Evolutionary conservation across 2,113 vertebrate species (phyloP).

Genomic region (Calcarius ornatus): DNA sequence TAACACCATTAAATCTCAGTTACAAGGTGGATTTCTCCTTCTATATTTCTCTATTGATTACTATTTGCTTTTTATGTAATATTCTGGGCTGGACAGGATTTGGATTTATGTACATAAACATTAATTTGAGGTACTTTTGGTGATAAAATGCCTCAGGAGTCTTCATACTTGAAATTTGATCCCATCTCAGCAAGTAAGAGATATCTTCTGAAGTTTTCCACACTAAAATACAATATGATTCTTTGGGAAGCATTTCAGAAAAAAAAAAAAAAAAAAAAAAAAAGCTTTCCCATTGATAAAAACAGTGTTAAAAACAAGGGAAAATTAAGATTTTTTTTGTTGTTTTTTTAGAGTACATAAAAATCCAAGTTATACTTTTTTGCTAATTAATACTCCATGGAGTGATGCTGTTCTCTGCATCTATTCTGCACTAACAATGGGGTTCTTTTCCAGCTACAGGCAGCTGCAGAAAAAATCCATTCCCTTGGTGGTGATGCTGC

Average conservation of each 20-base stretch:
- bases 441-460: constrained; percentile 74
- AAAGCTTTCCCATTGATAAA: not conserved
- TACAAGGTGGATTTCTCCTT: not conserved
- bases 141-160: not conserved
- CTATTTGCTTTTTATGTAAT: not conserved
- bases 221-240: not conserved
- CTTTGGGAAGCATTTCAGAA: not conserved
- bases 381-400: not conserved
- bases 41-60: not conserved
- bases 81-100: not conserved
- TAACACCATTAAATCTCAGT: not conserved
- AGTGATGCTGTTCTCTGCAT: not conserved
- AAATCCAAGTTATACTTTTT: not conserved
- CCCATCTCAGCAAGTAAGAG: not conserved
- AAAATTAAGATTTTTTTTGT: not conserved
- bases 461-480: constrained; percentile 18
- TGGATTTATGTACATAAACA: not conserved
- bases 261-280: not conserved
- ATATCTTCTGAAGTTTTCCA: not conserved
- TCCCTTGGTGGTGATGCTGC: constrained; percentile 26
- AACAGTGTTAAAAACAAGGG: not conserved
- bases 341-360: not conserved
- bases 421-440: not conserved
- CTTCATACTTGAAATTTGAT: not conserved
- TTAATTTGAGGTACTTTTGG: not conserved